Percentiles rank a stretch among this genome's conserved stretches.
Conservation (phyloP, 2,113 vertebrate genomes). For the Sinocyclocheilus grahami region DNA sequence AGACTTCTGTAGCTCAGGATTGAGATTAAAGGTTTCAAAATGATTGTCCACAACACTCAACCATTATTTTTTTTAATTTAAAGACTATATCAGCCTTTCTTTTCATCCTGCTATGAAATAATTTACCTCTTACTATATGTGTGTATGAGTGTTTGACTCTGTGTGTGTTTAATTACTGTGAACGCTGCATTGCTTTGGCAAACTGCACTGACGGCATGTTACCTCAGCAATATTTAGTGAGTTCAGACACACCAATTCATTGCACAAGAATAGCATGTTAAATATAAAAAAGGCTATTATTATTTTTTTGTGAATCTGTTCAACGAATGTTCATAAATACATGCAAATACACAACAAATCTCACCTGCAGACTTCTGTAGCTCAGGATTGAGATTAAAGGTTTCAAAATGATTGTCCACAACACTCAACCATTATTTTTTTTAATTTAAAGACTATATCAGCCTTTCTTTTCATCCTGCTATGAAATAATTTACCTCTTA, state of each 20-base stretch:
- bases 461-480: neutral
- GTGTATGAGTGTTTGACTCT: neutral
- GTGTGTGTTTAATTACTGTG: conserved; percentile 26
- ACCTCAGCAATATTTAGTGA: neutral
- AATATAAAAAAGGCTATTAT: no score
- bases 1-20: neutral
- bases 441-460: neutral
- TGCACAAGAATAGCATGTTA: no score
- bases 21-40: neutral
- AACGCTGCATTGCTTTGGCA: conserved; percentile 5
- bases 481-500: neutral
- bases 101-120: neutral
- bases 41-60: neutral
- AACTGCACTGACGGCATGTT: neutral
- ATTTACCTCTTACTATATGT: neutral
- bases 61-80: neutral
- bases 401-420: neutral
- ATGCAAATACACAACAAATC: neutral
- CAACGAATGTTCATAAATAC: neutral
- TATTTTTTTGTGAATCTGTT: no score
- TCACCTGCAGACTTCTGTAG: neutral
- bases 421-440: neutral
- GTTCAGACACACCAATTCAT: neutral
- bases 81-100: neutral
- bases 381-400: neutral